phyloP scores from a whole-genome alignment of 2,888 invertebrate genomes.

The Metalampra italica region DNA sequence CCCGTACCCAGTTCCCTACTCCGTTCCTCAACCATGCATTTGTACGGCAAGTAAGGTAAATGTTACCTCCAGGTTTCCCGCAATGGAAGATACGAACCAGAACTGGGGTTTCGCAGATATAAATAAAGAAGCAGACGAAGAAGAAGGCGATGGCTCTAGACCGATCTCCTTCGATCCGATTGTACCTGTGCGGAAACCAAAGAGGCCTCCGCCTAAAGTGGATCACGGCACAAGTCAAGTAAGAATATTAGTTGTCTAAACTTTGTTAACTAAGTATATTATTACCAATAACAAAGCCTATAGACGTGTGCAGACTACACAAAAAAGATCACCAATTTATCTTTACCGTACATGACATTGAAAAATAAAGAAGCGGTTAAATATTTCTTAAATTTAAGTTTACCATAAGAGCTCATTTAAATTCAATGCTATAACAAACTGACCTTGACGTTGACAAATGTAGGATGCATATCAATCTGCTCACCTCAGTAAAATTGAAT shows the following conservation, averaged over 20 bases:
- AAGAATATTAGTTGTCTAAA: too few relatives aligned
- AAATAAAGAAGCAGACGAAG: conserved; percentile 22
- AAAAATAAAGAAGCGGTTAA: too few relatives aligned
- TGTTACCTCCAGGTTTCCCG: conserved; percentile 36
- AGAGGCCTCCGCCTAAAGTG: conserved; percentile 31
- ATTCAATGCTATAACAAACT: not conserved
- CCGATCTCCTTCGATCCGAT: conserved; percentile 52
- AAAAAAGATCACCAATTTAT: too few relatives aligned
- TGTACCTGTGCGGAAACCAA: conserved; percentile 23
- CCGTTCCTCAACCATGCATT: conserved; percentile 28
- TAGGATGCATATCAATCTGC: not conserved
- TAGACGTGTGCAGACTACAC: too few relatives aligned
- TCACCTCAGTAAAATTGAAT: not conserved
- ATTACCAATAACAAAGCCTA: too few relatives aligned
- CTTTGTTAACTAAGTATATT: not conserved
- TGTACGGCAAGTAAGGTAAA: conserved; percentile 28
- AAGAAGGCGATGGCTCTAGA: conserved; percentile 39
- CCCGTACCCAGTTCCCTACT: conserved; percentile 49
- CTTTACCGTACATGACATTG: too few relatives aligned
- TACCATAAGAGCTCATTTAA: not conserved
- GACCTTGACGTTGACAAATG: not conserved
- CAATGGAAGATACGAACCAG: conserved; percentile 45
- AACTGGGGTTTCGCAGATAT: conserved; percentile 47
- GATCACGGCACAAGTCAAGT: conserved; percentile 41
- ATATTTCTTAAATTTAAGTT: not conserved